Base-by-base conservation (phyloP, 2,888 invertebrate genomes). In the Diadegma fenestrale region DNA sequence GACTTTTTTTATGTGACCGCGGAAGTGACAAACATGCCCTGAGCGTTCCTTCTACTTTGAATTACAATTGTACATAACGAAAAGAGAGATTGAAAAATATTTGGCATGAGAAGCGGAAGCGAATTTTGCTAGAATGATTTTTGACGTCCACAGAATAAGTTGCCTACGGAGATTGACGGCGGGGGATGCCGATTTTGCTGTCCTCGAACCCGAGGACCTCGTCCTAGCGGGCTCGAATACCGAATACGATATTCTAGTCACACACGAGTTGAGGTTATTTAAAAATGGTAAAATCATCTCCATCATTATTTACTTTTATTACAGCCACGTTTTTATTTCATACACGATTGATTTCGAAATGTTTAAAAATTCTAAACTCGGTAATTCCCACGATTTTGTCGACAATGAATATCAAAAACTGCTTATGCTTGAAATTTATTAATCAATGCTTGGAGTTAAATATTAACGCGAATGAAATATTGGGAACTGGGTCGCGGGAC, bases 141-240 rank as follows among this genome's bases (percentile, higher is more conserved):
- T 26, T 0, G 14, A n/a, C 37, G n/a, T 22, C 41, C 78, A 0
- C 93, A 97, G 98, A 86, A 94, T 98, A 88, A 97, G 97, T 91
- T 99, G 98, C 90, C 95, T 98, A 84, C 95, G 97, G 6, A 95
- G 96, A 88, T 96, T 99, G 89, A 95, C 96, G 80, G 96, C 96
- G 89, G 97, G 97, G 0, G 95, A 96, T 0, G 98, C 97, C 0
- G 98, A 99, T 93, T 97, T 98, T 90, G 96, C 97, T 0, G 96
- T 97, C 14, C 96, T 98, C 90, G 96, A 97, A 76, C 96, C 98
- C 0, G 98, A 98, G 91, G 98, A 98, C 93, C 95, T 98, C 89
- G 95, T 98, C 58, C 94, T 95, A 6, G 96, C 97, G 0, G 96
- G 96, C 0, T 95, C 95, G 78, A 97, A 96, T 95, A 95, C 96